Conservation (phyloP, 2,797 vertebrate species). For the Myotis myotis region DNA sequence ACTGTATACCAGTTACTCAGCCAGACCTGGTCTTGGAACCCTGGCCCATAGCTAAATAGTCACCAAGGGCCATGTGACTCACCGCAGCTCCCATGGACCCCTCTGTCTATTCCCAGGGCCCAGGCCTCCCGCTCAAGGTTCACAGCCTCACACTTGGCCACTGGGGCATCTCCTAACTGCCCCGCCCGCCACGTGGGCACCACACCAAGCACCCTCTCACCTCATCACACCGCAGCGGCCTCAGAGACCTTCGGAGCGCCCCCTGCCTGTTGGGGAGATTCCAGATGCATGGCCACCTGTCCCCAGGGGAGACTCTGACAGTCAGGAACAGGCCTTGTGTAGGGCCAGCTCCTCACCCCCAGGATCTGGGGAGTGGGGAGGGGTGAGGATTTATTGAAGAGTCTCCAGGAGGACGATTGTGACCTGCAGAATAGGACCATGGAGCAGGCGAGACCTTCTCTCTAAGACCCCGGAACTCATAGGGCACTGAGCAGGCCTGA, state of each 20-base stretch:
- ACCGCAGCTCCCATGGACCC: accelerated
- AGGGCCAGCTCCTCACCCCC: not conserved
- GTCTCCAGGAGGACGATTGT: not conserved
- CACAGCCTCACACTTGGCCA: not conserved
- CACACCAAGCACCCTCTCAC: no score
- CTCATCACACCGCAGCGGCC: not conserved
- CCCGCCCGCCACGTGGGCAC: not conserved
- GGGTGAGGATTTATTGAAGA: not conserved
- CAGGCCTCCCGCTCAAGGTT: not conserved
- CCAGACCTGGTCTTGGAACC: not conserved
- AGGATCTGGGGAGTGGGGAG: not conserved
- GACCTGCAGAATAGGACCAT: not conserved
- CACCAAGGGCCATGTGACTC: not conserved
- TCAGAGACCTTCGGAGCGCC: not conserved
- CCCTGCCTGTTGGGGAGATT: not conserved
- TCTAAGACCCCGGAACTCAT: not conserved
- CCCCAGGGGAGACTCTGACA: not conserved
- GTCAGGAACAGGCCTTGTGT: accelerated
- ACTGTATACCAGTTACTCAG: not conserved
- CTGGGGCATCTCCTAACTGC: not conserved
- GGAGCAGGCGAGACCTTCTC: not conserved
- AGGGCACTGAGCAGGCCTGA: not conserved
- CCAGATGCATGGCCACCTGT: not conserved
- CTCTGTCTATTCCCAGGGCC: not conserved
- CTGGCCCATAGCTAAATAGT: not conserved